Evolutionary conservation across 2,113 vertebrate genomes (phyloP), one percentile per base, ranked within the genome.

Genomic region (Brachyhypopomus occidentalis): DNA sequence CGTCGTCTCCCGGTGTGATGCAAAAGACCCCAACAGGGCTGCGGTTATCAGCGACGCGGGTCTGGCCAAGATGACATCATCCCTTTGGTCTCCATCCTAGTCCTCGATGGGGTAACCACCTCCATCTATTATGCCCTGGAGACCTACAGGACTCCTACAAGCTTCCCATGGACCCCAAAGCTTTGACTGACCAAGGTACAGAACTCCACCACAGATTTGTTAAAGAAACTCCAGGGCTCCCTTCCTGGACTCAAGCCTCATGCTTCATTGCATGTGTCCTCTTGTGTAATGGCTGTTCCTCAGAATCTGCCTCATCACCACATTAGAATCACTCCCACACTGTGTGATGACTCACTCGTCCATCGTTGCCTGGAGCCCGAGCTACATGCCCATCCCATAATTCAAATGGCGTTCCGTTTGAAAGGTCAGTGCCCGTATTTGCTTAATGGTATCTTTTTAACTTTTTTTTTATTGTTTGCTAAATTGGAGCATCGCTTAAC

Each of bases 1-100:
- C 72, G 20, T 80, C 72, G 25, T 41, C 62, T 27, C 27, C 34
- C 30, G 58, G 38, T 73, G 23, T 38, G 14, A 73, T 2, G 41
- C 23, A 55, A 63, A n/a, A 27, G 55, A 45, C 34, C 38, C 36
- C 27, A 27, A 22, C 22, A 58, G 72, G 56, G 25, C 62, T 41
- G 67, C 2, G 30, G 25, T 75, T 59, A 86, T 82, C 63, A 48
- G 14, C 70, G 75, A 41, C 67, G 45, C 64, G 58, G 75, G 69
- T 66, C 59, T n/a, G 27, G 7, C 64, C 72, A 12, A 52, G 30
- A 72, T 83, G 56, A 80, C 77, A 75, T 77, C 80, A 85, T 11
- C 25, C 11, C 25, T 56, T 41, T 9, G 14, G 59, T 72, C 36
- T 14, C 52, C 62, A 58, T 45, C 72, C 38, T 69, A 69, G 58